These are phyloP conservation scores for Trichoplax adhaerens DNA, from an alignment of 37 sponge, comb jelly and placozoan species.

Conservation along the genomic window DNA sequence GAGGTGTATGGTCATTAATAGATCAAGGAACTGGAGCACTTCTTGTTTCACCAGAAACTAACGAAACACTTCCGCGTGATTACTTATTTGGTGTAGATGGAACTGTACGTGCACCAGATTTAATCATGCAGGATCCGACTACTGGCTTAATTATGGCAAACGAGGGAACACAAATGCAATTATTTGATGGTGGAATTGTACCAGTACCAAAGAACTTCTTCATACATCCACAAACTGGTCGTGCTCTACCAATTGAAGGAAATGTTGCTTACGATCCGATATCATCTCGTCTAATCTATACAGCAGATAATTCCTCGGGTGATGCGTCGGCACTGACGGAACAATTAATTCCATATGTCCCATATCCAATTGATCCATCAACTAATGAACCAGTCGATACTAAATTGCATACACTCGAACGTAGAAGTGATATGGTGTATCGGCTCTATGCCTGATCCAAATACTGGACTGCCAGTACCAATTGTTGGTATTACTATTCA, in stretches of 20 bases:
- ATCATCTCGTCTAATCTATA: conserved; percentile 13
- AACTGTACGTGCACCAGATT: neutral
- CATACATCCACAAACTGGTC: conserved; percentile 19
- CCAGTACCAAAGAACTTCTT: neutral
- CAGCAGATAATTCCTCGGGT: neutral
- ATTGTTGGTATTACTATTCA: conserved; percentile 21
- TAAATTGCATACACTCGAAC: conserved; percentile 2
- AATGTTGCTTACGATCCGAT: conserved; percentile 23
- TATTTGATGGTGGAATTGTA: neutral
- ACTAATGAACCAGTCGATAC: conserved; percentile 14
- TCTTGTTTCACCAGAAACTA: neutral
- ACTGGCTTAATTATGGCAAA: conserved; percentile 18
- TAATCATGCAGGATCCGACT: conserved; percentile 11
- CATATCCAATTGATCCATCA: conserved; percentile 5
- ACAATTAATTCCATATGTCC: conserved; percentile 15
- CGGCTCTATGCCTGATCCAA: conserved; percentile 11
- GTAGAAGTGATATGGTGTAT: conserved; percentile 10
- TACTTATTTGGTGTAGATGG: conserved; percentile 16
- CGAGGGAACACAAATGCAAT: conserved; percentile 2
- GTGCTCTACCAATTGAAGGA: conserved; percentile 18
- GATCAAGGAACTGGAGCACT: conserved; percentile 8
- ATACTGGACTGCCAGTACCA: conserved; percentile 17
- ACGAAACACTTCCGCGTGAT: neutral
- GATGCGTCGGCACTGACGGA: neutral
- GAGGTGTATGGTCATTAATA: conserved; percentile 9